Conservation (phyloP, 2,797 vertebrate genomes). For the Monodelphis domestica region DNA sequence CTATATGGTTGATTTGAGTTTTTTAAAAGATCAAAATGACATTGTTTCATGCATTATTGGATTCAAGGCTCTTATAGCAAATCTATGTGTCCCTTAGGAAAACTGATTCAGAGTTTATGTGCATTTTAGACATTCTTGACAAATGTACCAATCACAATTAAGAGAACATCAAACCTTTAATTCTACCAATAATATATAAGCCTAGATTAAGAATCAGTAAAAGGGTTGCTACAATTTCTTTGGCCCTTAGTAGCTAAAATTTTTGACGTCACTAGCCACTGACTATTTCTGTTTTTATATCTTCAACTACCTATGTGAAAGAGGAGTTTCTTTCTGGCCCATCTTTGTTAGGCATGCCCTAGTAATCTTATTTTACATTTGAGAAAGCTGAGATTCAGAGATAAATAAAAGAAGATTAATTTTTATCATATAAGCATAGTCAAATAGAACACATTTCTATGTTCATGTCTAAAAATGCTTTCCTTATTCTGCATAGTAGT, state of each 20-base stretch:
- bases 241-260: neutral
- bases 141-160: neutral
- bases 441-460: neutral
- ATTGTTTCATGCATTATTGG: neutral
- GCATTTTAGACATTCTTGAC: neutral
- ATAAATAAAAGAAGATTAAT: neutral
- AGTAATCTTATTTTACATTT: neutral
- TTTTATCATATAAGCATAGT: too few relatives aligned
- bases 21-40: neutral
- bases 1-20: neutral
- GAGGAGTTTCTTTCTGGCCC: neutral
- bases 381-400: neutral
- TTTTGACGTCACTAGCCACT: neutral
- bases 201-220: neutral
- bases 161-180: neutral
- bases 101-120: neutral
- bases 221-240: neutral
- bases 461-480: neutral
- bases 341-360: neutral
- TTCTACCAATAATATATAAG: neutral
- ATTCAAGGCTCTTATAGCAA: neutral
- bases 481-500: neutral
- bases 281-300: neutral
- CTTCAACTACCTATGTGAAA: neutral
- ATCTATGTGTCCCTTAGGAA: neutral